These are phyloP conservation scores for Coboldia fuscipes DNA, from an alignment of 1,140 invertebrate species.

Conservation along the genomic window DNA sequence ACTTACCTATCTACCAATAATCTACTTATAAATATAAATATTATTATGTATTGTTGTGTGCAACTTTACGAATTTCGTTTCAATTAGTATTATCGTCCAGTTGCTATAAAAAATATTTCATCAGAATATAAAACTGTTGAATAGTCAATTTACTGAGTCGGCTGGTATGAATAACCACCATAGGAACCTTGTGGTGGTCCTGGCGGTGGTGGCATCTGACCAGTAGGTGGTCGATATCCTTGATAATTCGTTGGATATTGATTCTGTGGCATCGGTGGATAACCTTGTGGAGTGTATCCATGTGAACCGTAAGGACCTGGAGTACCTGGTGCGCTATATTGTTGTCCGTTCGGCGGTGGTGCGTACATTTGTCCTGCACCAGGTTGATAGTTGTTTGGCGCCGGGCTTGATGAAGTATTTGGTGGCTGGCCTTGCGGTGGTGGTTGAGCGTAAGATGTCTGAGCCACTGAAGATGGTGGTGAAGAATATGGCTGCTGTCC, in stretches of 20 bases:
- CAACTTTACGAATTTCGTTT: too few species aligned
- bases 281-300: constrained; percentile 7
- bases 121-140: too few species aligned
- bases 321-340: constrained; percentile 7
- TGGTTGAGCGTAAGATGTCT: constrained; percentile 1
- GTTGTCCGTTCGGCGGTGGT: constrained; percentile 6
- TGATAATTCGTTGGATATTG: constrained; percentile 19
- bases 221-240: constrained; percentile 10
- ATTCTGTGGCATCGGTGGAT: constrained; percentile 13
- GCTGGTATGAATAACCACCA: background rate
- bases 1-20: too few species aligned
- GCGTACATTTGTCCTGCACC: constrained; percentile 8
- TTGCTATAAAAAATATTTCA: too few species aligned
- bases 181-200: constrained; percentile 13
- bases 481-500: background rate
- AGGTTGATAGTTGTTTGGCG: constrained; percentile 15
- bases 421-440: constrained; percentile 7
- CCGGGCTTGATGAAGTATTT: constrained; percentile 10
- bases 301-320: background rate
- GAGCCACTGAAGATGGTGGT: constrained; percentile 7
- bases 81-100: too few species aligned
- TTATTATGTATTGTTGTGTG: too few species aligned
- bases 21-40: too few species aligned
- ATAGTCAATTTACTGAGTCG: background rate
- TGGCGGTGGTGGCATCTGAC: constrained; percentile 18